Percentiles rank a stretch among this genome's conserved stretches.
These are phyloP conservation scores for Bombus haemorrhoidalis DNA, from an alignment of 1,140 invertebrate genomes.

Conservation along the genomic window DNA sequence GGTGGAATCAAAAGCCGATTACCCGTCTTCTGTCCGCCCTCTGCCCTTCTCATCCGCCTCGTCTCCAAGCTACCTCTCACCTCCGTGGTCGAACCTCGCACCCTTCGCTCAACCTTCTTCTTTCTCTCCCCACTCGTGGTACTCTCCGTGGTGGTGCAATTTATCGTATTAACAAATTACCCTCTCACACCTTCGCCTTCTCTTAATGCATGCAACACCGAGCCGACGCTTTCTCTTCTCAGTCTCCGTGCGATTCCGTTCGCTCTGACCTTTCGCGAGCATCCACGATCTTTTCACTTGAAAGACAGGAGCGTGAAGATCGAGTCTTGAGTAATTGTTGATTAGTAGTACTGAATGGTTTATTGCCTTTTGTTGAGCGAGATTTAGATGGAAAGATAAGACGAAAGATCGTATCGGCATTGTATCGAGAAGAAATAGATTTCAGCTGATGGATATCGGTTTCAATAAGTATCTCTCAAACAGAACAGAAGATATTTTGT, in stretches of 20 bases:
- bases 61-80: neutral
- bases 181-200: slow-evolving; percentile 45
- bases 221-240: slow-evolving; percentile 12
- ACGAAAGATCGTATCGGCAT: too few relatives aligned
- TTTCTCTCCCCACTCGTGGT: neutral
- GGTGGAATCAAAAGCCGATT: slow-evolving; percentile 56
- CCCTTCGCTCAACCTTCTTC: neutral
- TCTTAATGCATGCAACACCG: slow-evolving; percentile 29
- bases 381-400: neutral
- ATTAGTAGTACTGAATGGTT: neutral
- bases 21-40: slow-evolving; percentile 30
- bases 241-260: neutral
- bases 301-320: neutral
- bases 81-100: neutral
- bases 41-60: too few relatives aligned
- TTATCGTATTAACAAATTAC: slow-evolving; percentile 60
- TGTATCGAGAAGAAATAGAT: neutral
- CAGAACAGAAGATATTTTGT: too few relatives aligned
- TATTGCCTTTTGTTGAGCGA: neutral
- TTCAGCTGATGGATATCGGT: neutral
- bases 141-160: slow-evolving; percentile 21
- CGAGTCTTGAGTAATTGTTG: neutral
- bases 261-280: slow-evolving; percentile 23
- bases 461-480: neutral
- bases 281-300: neutral